Evolutionary conservation across 2,797 vertebrate genomes (phyloP).

Genomic region (Myoxocephalus aenaeus): DNA sequence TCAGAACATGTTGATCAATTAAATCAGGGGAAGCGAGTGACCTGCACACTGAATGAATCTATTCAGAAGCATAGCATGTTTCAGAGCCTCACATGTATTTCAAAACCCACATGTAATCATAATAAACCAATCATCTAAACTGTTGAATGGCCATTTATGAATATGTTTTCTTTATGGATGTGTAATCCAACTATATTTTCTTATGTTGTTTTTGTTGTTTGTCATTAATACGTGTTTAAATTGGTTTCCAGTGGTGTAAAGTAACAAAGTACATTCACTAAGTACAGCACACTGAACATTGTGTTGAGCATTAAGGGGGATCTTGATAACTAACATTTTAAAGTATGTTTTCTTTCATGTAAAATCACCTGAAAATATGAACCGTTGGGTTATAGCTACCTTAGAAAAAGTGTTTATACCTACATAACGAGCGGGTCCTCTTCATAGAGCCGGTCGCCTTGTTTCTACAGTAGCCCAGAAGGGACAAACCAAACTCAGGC

Average conservation of each 20-base stretch:
- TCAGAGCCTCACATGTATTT: not conserved
- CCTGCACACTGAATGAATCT: not conserved
- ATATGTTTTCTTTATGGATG: no score
- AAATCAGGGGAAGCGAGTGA: not conserved
- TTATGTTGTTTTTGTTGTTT: no score
- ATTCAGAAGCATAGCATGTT: not conserved
- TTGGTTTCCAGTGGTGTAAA: not conserved
- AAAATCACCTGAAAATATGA: no score
- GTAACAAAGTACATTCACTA: not conserved
- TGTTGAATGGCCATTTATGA: not conserved
- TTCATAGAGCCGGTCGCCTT: not conserved
- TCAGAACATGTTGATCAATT: not conserved
- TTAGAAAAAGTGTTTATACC: not conserved
- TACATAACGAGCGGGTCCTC: not conserved
- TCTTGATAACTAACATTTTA: not conserved
- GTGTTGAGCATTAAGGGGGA: not conserved
- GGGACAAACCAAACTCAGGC: not conserved
- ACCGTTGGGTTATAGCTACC: not conserved
- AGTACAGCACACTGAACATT: not conserved
- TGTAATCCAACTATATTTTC: not conserved
- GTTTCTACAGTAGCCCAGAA: not conserved
- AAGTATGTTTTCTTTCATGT: not conserved
- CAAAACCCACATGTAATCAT: not conserved
- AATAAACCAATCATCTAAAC: not conserved
- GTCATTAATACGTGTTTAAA: no score